A percentile compares a stretch with the other conserved stretches of the same genome.
phyloP scores from a whole-genome alignment of 2,113 vertebrate species.

The Coregonus clupeaformis region DNA sequence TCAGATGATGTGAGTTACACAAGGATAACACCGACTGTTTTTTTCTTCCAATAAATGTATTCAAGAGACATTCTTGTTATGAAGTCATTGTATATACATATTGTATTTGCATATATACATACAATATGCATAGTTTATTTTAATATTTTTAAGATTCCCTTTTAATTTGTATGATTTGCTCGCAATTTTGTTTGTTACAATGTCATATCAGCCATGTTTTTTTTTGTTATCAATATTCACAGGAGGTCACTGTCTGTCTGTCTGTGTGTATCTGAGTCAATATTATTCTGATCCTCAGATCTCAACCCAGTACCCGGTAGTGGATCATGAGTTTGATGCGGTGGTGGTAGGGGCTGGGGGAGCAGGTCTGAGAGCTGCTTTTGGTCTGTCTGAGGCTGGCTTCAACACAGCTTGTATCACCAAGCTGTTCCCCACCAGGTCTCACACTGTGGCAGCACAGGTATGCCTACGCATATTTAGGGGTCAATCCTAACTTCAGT shows the following conservation, averaged over 20 bases:
- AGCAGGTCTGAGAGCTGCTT: conserved; percentile 91
- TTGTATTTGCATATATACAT: too few species aligned
- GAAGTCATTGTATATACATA: not conserved
- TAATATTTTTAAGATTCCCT: too few species aligned
- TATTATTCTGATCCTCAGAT: conserved; percentile 73
- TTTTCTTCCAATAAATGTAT: too few species aligned
- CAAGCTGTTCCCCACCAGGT: conserved; percentile 95
- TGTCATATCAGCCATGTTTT: not conserved
- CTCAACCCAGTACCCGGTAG: conserved; percentile 94
- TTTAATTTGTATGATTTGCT: too few species aligned
- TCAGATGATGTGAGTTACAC: conserved; percentile 83
- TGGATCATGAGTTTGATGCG: conserved; percentile 97
- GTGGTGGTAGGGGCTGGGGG: conserved; percentile 96
- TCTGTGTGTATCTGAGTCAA: too few species aligned
- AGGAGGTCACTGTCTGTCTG: too few species aligned
- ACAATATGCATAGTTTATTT: not conserved
- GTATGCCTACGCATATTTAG: conserved; percentile 57
- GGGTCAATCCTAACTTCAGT: too few species aligned
- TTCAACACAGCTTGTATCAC: conserved; percentile 95
- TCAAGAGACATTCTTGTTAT: too few species aligned
- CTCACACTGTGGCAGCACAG: conserved; percentile 97
- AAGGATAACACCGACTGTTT: too few species aligned
- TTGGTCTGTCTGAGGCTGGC: conserved; percentile 94
- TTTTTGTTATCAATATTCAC: not conserved
- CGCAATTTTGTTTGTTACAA: too few species aligned